Percentiles rank a stretch among this genome's conserved stretches.
Conservation (phyloP, 2,113 vertebrate species). For the Illadopsis cleaveri region DNA sequence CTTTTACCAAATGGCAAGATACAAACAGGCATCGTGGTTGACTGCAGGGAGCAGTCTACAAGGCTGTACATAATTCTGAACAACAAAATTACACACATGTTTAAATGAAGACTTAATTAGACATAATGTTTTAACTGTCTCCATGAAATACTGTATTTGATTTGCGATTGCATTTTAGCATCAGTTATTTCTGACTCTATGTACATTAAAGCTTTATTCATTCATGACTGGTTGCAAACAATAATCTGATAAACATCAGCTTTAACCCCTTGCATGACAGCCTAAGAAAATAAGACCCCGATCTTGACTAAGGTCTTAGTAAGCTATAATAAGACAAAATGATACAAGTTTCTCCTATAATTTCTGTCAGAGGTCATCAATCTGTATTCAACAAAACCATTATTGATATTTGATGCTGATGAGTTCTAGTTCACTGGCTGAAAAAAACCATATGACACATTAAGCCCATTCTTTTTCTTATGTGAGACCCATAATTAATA, state of each 20-base stretch:
- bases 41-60: not conserved
- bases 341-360: constrained; percentile 57
- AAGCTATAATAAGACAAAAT: constrained; percentile 61
- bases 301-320: constrained; percentile 34
- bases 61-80: not conserved
- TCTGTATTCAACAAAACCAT: constrained; percentile 51
- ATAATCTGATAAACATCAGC: constrained; percentile 59
- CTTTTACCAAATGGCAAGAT: not conserved
- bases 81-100: constrained; percentile 47
- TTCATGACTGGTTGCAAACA: constrained; percentile 66
- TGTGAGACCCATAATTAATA: constrained; percentile 57
- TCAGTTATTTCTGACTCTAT: constrained; percentile 58
- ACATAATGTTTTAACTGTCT: constrained; percentile 61
- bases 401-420: constrained; percentile 53
- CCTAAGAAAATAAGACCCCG: constrained; percentile 31
- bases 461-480: constrained; percentile 40
- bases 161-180: constrained; percentile 33
- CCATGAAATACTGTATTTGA: constrained; percentile 44
- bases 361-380: constrained; percentile 66
- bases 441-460: constrained; percentile 26
- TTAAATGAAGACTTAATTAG: constrained; percentile 69
- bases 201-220: constrained; percentile 55
- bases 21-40: not conserved
- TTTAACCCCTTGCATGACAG: constrained; percentile 56
- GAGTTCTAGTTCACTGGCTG: constrained; percentile 25